phyloP scores from a whole-genome alignment of 1,140 invertebrate species.

The Vanessa atalanta region DNA sequence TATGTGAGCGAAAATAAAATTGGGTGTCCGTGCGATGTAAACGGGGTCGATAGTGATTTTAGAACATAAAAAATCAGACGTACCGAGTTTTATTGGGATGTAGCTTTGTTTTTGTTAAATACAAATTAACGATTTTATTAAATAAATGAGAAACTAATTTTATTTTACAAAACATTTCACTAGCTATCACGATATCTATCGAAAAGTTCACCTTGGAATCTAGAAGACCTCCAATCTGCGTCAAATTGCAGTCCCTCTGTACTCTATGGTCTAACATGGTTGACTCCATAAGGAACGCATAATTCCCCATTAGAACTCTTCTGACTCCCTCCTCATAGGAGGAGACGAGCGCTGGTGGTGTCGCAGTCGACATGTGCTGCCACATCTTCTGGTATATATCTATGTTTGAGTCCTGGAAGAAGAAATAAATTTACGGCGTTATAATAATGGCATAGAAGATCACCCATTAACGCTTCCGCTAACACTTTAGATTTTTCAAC shows the following conservation, averaged over 20 bases:
- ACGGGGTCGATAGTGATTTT: no score
- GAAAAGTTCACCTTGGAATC: conserved; percentile 90
- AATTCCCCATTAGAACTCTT: conserved; percentile 93
- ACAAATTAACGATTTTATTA: no score
- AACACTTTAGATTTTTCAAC: neutral
- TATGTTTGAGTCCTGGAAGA: conserved; percentile 93
- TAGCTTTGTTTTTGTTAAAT: no score
- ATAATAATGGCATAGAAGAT: neutral
- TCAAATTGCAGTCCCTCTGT: conserved; percentile 98
- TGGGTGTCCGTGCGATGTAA: no score
- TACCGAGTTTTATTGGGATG: no score
- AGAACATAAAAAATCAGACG: no score
- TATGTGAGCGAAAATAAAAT: no score
- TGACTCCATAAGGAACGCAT: conserved; percentile 99
- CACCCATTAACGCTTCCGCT: no score
- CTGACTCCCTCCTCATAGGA: conserved; percentile 94
- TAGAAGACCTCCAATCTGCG: conserved; percentile 97
- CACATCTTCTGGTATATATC: conserved; percentile 99
- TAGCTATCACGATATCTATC: no score
- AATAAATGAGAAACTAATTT: no score
- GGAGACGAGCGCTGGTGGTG: conserved; percentile 91
- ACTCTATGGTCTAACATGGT: conserved; percentile 98
- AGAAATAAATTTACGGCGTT: neutral
- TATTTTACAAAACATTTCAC: no score
- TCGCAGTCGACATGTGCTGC: conserved; percentile 94